These are phyloP conservation scores for Oreochromis tanganicae DNA, from an alignment of 2,113 vertebrate species.

Conservation along the genomic window DNA sequence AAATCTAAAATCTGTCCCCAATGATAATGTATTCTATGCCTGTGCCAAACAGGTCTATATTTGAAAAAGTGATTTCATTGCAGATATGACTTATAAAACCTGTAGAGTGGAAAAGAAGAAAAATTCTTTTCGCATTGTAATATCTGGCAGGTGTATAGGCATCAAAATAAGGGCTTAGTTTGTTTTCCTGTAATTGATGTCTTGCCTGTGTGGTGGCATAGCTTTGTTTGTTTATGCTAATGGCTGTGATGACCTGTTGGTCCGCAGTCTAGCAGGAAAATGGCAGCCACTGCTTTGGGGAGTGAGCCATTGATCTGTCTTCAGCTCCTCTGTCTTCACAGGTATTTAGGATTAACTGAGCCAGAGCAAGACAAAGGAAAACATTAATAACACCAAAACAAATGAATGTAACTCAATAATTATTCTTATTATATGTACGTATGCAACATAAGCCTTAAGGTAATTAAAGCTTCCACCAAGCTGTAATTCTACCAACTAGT, in stretches of 20 bases:
- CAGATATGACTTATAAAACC: slow-evolving; percentile 48
- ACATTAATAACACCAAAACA: background rate
- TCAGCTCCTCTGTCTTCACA: slow-evolving; percentile 54
- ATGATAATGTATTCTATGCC: slow-evolving; percentile 58
- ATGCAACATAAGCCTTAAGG: slow-evolving; percentile 10
- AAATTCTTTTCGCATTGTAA: background rate
- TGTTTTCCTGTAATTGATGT: slow-evolving; percentile 66
- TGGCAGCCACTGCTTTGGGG: slow-evolving; percentile 66
- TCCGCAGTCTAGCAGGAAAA: slow-evolving; percentile 68
- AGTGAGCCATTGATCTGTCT: slow-evolving; percentile 65
- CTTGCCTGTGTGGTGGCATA: slow-evolving; percentile 31
- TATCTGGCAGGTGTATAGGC: slow-evolving; percentile 40
- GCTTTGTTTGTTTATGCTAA: slow-evolving; percentile 76
- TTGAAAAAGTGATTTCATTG: slow-evolving; percentile 46
- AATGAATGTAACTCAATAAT: background rate
- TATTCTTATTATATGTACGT: background rate
- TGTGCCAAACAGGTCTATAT: slow-evolving; percentile 48
- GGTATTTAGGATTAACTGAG: slow-evolving; percentile 51
- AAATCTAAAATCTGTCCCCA: slow-evolving; percentile 62
- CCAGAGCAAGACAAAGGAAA: slow-evolving; percentile 43
- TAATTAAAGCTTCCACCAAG: slow-evolving; percentile 8
- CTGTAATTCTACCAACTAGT: slow-evolving; percentile 28
- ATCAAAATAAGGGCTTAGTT: slow-evolving; percentile 56
- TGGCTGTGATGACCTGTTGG: slow-evolving; percentile 68
- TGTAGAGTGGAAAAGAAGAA: background rate